These are phyloP conservation scores for Hydrotaea diabolus DNA, from an alignment of 2,888 invertebrate species.

Conservation along the genomic window DNA sequence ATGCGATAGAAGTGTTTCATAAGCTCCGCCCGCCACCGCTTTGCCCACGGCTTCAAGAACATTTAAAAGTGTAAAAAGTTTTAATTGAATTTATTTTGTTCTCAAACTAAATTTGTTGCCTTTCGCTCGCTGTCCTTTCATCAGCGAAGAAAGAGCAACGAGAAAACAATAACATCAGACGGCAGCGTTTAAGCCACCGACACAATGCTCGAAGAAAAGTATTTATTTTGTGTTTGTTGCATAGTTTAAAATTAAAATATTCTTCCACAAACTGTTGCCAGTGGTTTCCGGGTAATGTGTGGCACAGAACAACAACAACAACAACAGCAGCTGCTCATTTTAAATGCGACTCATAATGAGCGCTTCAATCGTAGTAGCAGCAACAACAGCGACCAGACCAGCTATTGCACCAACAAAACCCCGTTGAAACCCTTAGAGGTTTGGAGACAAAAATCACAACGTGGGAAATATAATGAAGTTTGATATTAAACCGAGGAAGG, in stretches of 20 bases:
- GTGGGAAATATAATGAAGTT: neutral
- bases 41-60: neutral
- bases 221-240: neutral
- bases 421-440: neutral
- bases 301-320: neutral
- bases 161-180: neutral
- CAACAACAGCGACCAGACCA: neutral
- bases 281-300: constrained; percentile 6
- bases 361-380: neutral
- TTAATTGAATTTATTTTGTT: constrained; percentile 34
- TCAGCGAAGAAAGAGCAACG: neutral
- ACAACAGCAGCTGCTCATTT: neutral
- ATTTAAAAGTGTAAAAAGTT: constrained; percentile 8
- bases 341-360: constrained; percentile 5
- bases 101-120: constrained; percentile 12
- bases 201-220: neutral
- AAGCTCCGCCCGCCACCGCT: neutral
- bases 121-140: neutral
- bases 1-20: neutral
- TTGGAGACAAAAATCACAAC: neutral
- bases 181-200: neutral
- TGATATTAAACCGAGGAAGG: neutral
- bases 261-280: constrained; percentile 23
- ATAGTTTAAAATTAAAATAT: constrained; percentile 26
- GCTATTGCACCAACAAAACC: too few species aligned